phyloP scores from a whole-genome alignment of 1,140 invertebrate species.

The Drosophila ananassae region DNA sequence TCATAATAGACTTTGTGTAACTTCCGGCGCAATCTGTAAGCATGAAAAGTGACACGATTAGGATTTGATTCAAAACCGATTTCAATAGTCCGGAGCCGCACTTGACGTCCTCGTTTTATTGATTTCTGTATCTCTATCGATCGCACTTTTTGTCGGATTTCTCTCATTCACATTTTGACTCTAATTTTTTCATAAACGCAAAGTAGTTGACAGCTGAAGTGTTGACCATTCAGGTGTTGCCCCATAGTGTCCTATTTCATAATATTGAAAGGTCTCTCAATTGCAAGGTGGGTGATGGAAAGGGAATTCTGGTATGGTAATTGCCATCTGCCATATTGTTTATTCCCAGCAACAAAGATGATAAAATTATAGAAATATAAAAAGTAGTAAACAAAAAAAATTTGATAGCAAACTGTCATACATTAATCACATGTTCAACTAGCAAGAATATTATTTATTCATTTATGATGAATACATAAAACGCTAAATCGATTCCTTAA shows the following conservation, averaged over 20 bases:
- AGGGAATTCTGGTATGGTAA: constrained; percentile 58
- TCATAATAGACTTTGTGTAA: constrained; percentile 71
- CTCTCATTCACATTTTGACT: constrained; percentile 37
- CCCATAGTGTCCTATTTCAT: constrained; percentile 57
- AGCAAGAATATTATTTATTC: constrained; percentile 11
- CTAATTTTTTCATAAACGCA: constrained; percentile 37
- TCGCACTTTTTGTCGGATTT: constrained; percentile 19
- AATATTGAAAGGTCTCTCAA: constrained; percentile 79
- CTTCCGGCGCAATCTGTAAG: constrained; percentile 53
- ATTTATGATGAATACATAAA: constrained; percentile 18
- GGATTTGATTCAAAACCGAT: constrained; percentile 32
- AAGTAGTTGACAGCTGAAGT: constrained; percentile 75
- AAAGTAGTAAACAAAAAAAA: constrained; percentile 1
- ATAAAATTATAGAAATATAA: neutral
- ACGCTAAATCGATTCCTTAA: constrained; percentile 2
- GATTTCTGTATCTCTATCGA: constrained; percentile 44
- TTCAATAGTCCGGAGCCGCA: constrained; percentile 54
- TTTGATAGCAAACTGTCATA: neutral
- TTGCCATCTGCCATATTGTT: constrained; percentile 66
- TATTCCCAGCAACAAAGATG: constrained; percentile 41
- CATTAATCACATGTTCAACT: neutral
- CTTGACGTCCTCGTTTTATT: constrained; percentile 65
- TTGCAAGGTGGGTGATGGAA: constrained; percentile 37
- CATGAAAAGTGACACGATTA: constrained; percentile 63
- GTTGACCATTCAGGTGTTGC: constrained; percentile 53